Percentiles rank a stretch among this genome's conserved stretches.
phyloP scores from a whole-genome alignment of 2,888 invertebrate genomes.

The Zygothrica quintamaculata region DNA sequence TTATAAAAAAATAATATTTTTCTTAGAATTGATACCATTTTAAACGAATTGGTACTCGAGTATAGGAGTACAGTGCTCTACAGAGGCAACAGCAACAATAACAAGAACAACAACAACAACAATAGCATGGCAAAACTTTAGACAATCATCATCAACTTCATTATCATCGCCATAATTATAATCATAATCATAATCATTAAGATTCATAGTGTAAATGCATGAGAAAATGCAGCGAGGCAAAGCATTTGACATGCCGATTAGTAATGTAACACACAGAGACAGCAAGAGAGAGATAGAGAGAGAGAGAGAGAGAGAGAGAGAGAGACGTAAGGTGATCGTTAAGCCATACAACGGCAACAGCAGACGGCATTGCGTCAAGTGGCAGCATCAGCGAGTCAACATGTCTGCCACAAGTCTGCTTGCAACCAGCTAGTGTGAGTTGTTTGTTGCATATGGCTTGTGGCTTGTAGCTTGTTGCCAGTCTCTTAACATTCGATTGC shows the following conservation, averaged over 20 bases:
- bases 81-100: slow-evolving; percentile 51
- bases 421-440: too few species aligned
- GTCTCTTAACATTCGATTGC: slow-evolving; percentile 4
- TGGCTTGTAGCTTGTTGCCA: slow-evolving; percentile 4
- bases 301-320: slow-evolving; percentile 27
- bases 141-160: slow-evolving; percentile 35
- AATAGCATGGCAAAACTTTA: slow-evolving; percentile 37
- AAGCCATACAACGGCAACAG: too few species aligned
- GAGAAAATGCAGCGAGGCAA: slow-evolving; percentile 56
- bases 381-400: slow-evolving; percentile 75
- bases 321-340: slow-evolving; percentile 40
- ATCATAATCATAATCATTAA: slow-evolving; percentile 11
- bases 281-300: neutral
- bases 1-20: slow-evolving; percentile 83
- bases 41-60: slow-evolving; percentile 83
- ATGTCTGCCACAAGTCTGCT: slow-evolving; percentile 75
- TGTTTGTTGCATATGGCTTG: too few species aligned
- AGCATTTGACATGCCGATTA: slow-evolving; percentile 34
- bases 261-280: slow-evolving; percentile 11
- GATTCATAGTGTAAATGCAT: slow-evolving; percentile 23
- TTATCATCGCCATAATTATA: slow-evolving; percentile 20
- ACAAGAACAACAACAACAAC: too few species aligned
- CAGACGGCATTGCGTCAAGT: slow-evolving; percentile 81
- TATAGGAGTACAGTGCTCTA: slow-evolving; percentile 7
- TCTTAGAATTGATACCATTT: slow-evolving; percentile 84